Base-by-base conservation (phyloP, 2,888 invertebrate genomes). In the Ephialtes manifestator region DNA sequence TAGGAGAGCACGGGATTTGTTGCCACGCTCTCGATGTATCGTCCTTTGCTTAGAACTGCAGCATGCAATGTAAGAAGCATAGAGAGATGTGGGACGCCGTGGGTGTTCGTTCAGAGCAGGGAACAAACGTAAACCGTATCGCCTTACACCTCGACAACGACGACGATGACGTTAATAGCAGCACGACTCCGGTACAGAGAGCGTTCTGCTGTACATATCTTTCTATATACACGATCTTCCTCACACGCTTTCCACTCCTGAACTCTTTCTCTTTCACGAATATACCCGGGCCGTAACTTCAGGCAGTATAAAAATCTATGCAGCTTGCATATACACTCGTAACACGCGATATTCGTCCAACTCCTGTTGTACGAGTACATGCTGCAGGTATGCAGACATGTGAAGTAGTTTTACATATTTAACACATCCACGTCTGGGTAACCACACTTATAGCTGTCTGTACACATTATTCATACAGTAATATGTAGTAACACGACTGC, bases 81-180 rank as follows among this genome's bases (percentile, higher is more conserved):
- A 71, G 65, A 46, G 35, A 65, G 65, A 79, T 51, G 78, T 20
- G 55, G 58, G 48, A 79, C 85, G 65, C 72, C 75, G 85, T 86
- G 85, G 86, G 86, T 87, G 87, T 87, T 87, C 79, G 81, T 53
- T 31, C 60, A 65, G 78, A 76, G 77, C 65, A 85, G 76, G 81
- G 20, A 82, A 85, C 85, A 79, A 82, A 85, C 79, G 85, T 82
- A 82, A 85, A 84, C 81, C 84, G 82, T 86, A 87, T 87, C 87
- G 85, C 58, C 80, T 87, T 87, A 87, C 87, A 83, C 85, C 87
- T 86, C 85, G 85, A 81, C 80, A 63, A 82, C 84, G 72, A 77
- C 79, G 79, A 60, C 58, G 65, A 82, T 82, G 82, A 85, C 77
- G 75, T 85, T 82, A 81, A 79, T 85, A 75, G 75, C 85, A 35